A percentile compares a stretch with the other conserved stretches of the same genome.
Evolutionary conservation across 2,888 invertebrate species (phyloP).

Genomic region (Platycnemis pennipes): DNA sequence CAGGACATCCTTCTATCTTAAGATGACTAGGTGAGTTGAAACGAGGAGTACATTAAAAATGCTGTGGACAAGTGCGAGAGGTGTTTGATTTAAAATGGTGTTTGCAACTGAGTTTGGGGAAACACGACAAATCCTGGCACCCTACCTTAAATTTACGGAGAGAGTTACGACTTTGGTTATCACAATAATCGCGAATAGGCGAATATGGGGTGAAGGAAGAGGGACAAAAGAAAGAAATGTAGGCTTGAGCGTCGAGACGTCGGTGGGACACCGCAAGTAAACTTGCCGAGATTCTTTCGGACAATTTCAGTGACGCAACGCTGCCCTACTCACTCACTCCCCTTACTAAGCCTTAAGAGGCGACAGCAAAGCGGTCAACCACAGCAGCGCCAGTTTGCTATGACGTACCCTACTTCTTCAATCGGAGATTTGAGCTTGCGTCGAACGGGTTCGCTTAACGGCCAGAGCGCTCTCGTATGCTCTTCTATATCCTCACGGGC

Average conservation of each 20-base stretch:
- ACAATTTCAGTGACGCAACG: background rate
- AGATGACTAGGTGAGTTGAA: too few relatives aligned
- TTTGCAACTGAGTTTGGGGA: too few relatives aligned
- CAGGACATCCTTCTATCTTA: too few relatives aligned
- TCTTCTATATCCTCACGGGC: background rate
- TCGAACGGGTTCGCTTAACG: background rate
- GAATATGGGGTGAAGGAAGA: background rate
- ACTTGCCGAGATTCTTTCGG: background rate
- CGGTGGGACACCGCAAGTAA: background rate
- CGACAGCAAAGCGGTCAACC: background rate
- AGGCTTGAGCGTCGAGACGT: background rate
- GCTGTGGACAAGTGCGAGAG: too few relatives aligned
- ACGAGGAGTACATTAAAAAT: too few relatives aligned
- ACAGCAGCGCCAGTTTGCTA: background rate
- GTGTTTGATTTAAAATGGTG: too few relatives aligned
- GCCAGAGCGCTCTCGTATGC: background rate
- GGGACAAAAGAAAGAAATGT: background rate
- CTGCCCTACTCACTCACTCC: constrained; percentile 4
- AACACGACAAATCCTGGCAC: too few relatives aligned
- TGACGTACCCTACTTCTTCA: constrained; percentile 12
- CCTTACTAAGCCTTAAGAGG: background rate
- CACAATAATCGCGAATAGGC: too few relatives aligned
- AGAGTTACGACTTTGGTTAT: too few relatives aligned
- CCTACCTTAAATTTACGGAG: too few relatives aligned
- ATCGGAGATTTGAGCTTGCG: background rate